Percentiles rank a stretch among this genome's conserved stretches.
These are phyloP conservation scores for Caranx ignobilis DNA, from an alignment of 2,113 vertebrate species.

Conservation along the genomic window DNA sequence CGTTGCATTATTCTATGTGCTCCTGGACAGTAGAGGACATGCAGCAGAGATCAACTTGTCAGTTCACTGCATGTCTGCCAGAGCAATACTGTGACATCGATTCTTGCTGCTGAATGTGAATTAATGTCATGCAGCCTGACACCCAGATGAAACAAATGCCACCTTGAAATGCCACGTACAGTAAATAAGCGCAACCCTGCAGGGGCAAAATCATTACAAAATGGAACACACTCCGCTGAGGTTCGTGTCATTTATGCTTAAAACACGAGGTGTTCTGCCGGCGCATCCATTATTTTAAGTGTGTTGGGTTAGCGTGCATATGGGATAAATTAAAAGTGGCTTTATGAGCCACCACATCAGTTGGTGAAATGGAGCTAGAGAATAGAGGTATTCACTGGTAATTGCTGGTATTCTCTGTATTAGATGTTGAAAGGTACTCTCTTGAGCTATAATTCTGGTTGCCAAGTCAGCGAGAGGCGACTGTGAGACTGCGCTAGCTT, in stretches of 20 bases:
- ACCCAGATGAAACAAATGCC: conserved; percentile 62
- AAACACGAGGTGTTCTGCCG: conserved; percentile 39
- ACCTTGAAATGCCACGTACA: conserved; percentile 47
- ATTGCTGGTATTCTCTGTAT: conserved; percentile 74
- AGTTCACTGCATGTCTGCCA: conserved; percentile 33
- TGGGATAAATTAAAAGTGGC: conserved; percentile 66
- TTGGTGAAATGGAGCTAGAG: conserved; percentile 50
- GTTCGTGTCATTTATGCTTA: conserved; percentile 36
- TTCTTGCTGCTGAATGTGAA: conserved; percentile 47
- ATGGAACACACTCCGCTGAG: not conserved
- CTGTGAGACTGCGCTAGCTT: conserved; percentile 62
- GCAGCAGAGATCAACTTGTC: conserved; percentile 46
- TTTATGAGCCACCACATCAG: conserved; percentile 69
- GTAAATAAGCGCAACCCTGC: conserved; percentile 47
- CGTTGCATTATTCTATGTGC: conserved; percentile 11
- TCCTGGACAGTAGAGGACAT: conserved; percentile 33
- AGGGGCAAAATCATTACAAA: conserved; percentile 1
- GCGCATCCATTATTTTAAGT: conserved; percentile 39
- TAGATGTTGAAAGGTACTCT: conserved; percentile 76
- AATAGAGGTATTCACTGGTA: conserved; percentile 69
- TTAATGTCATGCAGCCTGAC: conserved; percentile 55
- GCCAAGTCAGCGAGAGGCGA: conserved; percentile 80
- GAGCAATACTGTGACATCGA: conserved; percentile 50
- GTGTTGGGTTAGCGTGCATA: conserved; percentile 37
- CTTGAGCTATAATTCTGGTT: conserved; percentile 76